Evolutionary conservation across 2,888 invertebrate species (phyloP), one percentile per base, ranked within the genome.

Genomic region (Sylvicola fuscatus): DNA sequence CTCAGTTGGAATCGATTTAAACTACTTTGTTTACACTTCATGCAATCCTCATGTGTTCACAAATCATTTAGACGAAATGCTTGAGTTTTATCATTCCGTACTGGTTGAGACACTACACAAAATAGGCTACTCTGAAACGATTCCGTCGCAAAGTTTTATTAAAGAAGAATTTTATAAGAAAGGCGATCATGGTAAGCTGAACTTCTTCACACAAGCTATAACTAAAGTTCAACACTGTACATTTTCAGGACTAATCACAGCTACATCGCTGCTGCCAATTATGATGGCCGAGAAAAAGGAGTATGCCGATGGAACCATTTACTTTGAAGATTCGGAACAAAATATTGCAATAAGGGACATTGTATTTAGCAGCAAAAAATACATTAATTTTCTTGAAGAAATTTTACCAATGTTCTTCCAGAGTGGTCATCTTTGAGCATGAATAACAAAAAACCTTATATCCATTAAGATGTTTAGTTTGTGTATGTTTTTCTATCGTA

Each of bases 1-100:
- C n/a, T 52, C 52, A 15, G 48, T 49, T 5, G 51, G 49, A 17
- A 50, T 52, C 33, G 51, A 52, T 43, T 47, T 45, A 39, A 50
- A 50, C 38, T 50, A 44, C 40, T 48, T 52, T 32, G 45, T 50
- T 7, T 51, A 49, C 37, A 44, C 49, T 11, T 50, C 50, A 3
- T 48, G 47, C 43, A 43, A 44, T 21, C 41, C 39, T n/a, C 41
- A 48, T 35, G 44, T 50, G 3, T 47, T 47, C 14, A 14, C 26
- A 10, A 12, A 40, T 26, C 38, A 43, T 21, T 38, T 43, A n/a
- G 41, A 47, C 27, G 43, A 49, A 12, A 39, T 51, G 15, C 36
- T 50, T 3, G 32, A 38, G 15, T 36, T 41, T 10, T 52, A 52
- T 39, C 45, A 49, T 39, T 36, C 41, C 11, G 37, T 41, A 7